A percentile compares a stretch with the other conserved stretches of the same genome.
phyloP scores from a whole-genome alignment of 2,888 invertebrate species.

The Drosophila antonietae region DNA sequence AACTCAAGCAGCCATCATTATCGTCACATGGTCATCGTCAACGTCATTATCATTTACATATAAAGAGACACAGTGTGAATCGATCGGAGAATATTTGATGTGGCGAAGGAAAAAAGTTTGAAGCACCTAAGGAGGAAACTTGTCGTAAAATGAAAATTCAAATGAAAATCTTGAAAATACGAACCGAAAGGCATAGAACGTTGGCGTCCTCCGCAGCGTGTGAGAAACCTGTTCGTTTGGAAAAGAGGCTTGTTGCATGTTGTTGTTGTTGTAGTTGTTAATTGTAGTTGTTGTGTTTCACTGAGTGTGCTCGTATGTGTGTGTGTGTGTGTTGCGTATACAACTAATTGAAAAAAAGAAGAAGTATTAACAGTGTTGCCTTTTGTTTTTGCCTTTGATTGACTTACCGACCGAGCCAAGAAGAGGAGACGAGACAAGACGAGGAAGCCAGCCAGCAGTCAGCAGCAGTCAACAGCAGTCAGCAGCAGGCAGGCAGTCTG shows the following conservation, averaged over 20 bases:
- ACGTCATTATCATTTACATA: conserved; percentile 44
- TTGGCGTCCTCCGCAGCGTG: conserved; percentile 56
- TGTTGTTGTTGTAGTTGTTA: conserved; percentile 24
- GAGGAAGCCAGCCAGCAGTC: conserved; percentile 27
- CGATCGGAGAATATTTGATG: conserved; percentile 34
- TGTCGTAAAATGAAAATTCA: conserved; percentile 68
- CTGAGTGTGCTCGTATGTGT: conserved; percentile 15
- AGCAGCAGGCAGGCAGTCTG: conserved; percentile 69
- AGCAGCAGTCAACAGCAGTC: conserved; percentile 24
- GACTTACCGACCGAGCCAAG: conserved; percentile 68
- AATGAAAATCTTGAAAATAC: conserved; percentile 58
- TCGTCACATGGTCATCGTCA: conserved; percentile 9
- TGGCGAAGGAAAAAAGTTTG: conserved; percentile 46
- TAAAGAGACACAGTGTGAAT: conserved; percentile 9
- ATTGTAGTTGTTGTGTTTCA: conserved; percentile 45
- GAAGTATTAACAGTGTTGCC: conserved; percentile 68
- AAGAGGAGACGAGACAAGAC: conserved; percentile 26
- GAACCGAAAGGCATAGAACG: conserved; percentile 43
- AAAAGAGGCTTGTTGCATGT: conserved; percentile 59
- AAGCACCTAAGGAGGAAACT: conserved; percentile 47
- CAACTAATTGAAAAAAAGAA: conserved; percentile 73
- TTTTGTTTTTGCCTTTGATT: conserved; percentile 71
- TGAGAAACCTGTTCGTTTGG: conserved; percentile 74
- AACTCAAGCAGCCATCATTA: conserved; percentile 31
- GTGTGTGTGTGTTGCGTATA: conserved; percentile 40